Evolutionary conservation across 1,140 invertebrate species (phyloP).

Genomic region (Thaumatotibia leucotreta): DNA sequence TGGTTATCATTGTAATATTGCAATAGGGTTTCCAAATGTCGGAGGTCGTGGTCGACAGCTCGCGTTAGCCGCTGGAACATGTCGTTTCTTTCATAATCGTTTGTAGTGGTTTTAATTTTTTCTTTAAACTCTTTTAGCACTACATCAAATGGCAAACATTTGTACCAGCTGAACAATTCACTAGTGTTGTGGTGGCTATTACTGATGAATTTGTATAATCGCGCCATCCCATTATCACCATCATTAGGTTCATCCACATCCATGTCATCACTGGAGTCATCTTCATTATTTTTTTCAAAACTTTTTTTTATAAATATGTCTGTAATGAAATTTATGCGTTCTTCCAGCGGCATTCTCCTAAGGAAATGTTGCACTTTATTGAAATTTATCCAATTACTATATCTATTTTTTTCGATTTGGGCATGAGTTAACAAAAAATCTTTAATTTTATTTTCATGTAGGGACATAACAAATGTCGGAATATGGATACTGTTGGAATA

Average conservation of each 20-base stretch:
- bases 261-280: background rate
- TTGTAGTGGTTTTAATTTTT: background rate
- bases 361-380: conserved; percentile 41
- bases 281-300: conserved; percentile 14
- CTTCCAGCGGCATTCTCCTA: conserved; percentile 34
- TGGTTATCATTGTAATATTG: conserved; percentile 47
- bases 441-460: conserved; percentile 37
- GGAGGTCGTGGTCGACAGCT: conserved; percentile 28
- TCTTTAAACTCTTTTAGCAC: conserved; percentile 42
- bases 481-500: conserved; percentile 28
- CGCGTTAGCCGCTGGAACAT: conserved; percentile 39
- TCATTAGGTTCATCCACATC: background rate
- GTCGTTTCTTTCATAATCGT: conserved; percentile 25
- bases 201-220: background rate
- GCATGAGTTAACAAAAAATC: conserved; percentile 33
- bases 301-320: conserved; percentile 38
- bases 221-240: background rate
- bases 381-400: conserved; percentile 23
- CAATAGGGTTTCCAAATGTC: conserved; percentile 34
- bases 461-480: conserved; percentile 34
- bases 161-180: conserved; percentile 44
- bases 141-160: conserved; percentile 39
- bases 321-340: conserved; percentile 43
- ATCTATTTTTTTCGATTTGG: conserved; percentile 22
- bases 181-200: background rate